Conservation (phyloP, 2,888 invertebrate species). For the Leptinotarsa peninsularis region DNA sequence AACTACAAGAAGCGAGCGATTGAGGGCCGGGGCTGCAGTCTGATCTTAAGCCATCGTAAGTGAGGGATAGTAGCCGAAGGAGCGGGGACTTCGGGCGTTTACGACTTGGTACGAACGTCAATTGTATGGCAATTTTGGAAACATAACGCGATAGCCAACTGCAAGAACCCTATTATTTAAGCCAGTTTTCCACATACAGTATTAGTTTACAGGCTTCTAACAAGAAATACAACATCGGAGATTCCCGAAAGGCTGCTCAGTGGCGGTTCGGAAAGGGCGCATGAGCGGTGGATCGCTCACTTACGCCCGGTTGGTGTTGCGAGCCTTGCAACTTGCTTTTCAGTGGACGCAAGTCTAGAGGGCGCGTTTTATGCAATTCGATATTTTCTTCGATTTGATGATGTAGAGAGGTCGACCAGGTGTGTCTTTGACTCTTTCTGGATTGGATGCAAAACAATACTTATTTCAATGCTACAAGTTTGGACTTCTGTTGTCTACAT, state of each 20-base stretch:
- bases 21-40: background rate
- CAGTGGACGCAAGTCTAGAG: constrained; percentile 11
- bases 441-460: background rate
- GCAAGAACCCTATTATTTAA: background rate
- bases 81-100: background rate
- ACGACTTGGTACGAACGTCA: background rate
- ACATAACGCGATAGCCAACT: background rate
- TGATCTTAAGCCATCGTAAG: constrained; percentile 7
- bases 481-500: background rate
- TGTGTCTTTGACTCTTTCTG: background rate
- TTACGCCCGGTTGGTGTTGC: background rate
- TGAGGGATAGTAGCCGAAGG: background rate
- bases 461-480: background rate
- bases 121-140: background rate
- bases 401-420: background rate
- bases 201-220: no score
- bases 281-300: background rate
- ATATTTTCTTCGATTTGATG: constrained; percentile 10
- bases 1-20: constrained; percentile 27
- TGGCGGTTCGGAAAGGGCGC: background rate
- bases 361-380: constrained; percentile 28
- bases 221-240: background rate
- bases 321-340: background rate
- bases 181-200: no score
- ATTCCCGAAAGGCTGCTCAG: background rate